A percentile compares a stretch with the other conserved stretches of the same genome.
These are phyloP conservation scores for Mechanitis messenoides DNA, from an alignment of 2,888 invertebrate genomes.

Conservation along the genomic window DNA sequence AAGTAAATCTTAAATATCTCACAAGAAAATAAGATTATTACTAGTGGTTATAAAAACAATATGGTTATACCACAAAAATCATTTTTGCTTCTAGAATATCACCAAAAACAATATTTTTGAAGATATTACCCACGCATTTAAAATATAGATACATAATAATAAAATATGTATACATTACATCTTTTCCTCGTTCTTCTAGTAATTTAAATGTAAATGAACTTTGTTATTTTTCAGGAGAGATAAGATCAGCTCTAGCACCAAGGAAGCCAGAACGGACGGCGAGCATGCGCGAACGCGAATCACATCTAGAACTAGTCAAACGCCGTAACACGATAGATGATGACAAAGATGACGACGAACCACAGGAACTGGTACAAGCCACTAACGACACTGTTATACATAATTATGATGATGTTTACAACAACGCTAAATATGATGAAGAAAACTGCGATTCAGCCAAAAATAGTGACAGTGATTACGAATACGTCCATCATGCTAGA, in stretches of 20 bases:
- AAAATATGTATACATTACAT: too few species aligned
- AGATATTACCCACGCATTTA: too few species aligned
- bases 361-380: slow-evolving; percentile 65
- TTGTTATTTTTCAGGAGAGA: slow-evolving; percentile 79
- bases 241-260: slow-evolving; percentile 86
- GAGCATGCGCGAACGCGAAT: slow-evolving; percentile 88
- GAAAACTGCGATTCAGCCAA: slow-evolving; percentile 67
- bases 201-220: not conserved
- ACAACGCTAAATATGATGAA: slow-evolving; percentile 65
- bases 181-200: too few species aligned
- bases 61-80: too few species aligned
- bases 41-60: too few species aligned
- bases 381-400: slow-evolving; percentile 68
- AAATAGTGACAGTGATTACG: slow-evolving; percentile 79
- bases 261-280: slow-evolving; percentile 91
- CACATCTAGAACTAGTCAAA: slow-evolving; percentile 78
- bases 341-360: slow-evolving; percentile 74
- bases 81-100: too few species aligned
- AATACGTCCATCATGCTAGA: slow-evolving; percentile 79
- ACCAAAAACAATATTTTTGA: too few species aligned
- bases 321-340: slow-evolving; percentile 69
- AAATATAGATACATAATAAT: too few species aligned
- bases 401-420: slow-evolving; percentile 72
- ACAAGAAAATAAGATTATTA: too few species aligned
- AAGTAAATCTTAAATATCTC: too few species aligned